A percentile compares a stretch with the other conserved stretches of the same genome.
Evolutionary conservation across 2,113 vertebrate species (phyloP).

Genomic region (Datnioides undecimradiatus): DNA sequence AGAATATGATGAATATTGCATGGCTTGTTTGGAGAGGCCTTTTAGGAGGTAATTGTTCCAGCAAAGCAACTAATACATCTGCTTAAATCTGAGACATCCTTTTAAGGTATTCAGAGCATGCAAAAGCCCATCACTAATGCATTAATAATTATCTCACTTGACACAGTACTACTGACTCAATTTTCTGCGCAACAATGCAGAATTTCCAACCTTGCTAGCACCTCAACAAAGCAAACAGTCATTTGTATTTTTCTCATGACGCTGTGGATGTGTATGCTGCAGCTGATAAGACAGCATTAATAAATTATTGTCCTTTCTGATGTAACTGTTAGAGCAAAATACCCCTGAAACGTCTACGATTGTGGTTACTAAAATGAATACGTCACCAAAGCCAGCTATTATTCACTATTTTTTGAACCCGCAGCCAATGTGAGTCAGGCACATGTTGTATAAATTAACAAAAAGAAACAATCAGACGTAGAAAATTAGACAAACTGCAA

Average conservation of each 20-base stretch:
- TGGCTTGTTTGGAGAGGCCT: slow-evolving; percentile 54
- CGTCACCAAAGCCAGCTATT: neutral
- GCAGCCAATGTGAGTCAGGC: neutral
- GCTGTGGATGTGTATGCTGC: slow-evolving; percentile 6
- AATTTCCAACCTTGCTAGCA: slow-evolving; percentile 14
- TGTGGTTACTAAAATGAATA: neutral
- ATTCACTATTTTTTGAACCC: neutral
- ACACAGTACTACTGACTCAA: slow-evolving; percentile 29
- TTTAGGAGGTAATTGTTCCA: slow-evolving; percentile 53
- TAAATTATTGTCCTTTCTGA: slow-evolving; percentile 13
- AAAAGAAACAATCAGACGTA: neutral
- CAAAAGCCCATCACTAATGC: slow-evolving; percentile 34
- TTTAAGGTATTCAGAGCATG: slow-evolving; percentile 57
- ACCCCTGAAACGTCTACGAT: neutral
- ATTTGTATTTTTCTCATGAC: slow-evolving; percentile 41
- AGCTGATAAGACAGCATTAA: slow-evolving; percentile 17
- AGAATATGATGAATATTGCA: slow-evolving; percentile 65
- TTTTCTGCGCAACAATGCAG: slow-evolving; percentile 22
- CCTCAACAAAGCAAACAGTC: slow-evolving; percentile 28
- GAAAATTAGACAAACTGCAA: neutral
- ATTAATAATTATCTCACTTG: slow-evolving; percentile 55
- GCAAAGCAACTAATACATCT: slow-evolving; percentile 41
- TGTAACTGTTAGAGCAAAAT: slow-evolving; percentile 3
- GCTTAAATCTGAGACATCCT: slow-evolving; percentile 35
- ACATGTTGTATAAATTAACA: neutral